Base-by-base conservation (phyloP, 2,888 invertebrate genomes). In the Antheraea yamamai region DNA sequence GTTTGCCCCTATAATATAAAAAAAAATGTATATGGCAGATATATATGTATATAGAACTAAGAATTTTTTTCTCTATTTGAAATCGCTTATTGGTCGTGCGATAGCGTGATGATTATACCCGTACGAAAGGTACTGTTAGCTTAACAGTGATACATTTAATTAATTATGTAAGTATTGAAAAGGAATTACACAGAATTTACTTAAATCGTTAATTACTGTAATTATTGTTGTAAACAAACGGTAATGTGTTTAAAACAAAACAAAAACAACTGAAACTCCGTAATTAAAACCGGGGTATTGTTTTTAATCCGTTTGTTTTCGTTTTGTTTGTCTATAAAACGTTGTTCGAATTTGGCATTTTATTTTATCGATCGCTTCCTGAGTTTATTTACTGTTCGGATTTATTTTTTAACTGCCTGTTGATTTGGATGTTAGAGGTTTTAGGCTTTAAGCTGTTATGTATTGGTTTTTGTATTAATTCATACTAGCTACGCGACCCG, bases 271-370 rank as follows among this genome's bases (percentile, higher is more conserved):
- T 30, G 64, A 66, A 66, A 66, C 26, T 66, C 64, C 0, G 64
- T 66, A 66, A 66, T 66, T 26, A 66, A 64, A 66, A 30, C 16
- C 64, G 16, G 64, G 64, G 47, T 66, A 30, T 66, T 16, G 26
- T 66, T 66, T 66, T 66, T 66, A 66, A 66, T 66, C 64, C 64
- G 64, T 66, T 66, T 66, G 64, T 30, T 66, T 66, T 66, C 61
- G 61, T 8, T 61, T 61, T 66, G 64, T 30, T 66, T 66, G 16
- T 10, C 3, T 58, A 30, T 66, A 64, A 61, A 61, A 61, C 61
- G 12, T 61, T 61, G 61, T 61, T 23, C 23, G 61, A 61, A 61
- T 61, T 61, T 23, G 23, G 23, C 61, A 23, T 61, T 61, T 61
- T 61, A 12, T 47, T 23, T 66, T 61, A 61, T 61, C 61, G 61